A percentile compares a stretch with the other conserved stretches of the same genome.
phyloP scores from a whole-genome alignment of 2,888 invertebrate species.

The Panzeria rudis region DNA sequence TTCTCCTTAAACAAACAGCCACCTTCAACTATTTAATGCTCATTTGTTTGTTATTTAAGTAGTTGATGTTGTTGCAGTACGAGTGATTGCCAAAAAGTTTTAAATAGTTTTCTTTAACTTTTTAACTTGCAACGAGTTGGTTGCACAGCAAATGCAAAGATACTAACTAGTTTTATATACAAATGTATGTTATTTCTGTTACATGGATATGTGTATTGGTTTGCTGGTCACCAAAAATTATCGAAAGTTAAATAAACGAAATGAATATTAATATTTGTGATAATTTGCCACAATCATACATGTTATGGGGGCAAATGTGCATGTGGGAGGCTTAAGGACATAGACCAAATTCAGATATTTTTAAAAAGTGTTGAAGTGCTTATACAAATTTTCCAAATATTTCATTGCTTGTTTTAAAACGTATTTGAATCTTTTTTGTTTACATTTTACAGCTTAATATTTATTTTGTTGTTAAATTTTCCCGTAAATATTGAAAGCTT shows the following conservation, averaged over 20 bases:
- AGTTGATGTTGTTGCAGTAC: not conserved
- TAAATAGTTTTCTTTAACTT: conserved; percentile 70
- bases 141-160: conserved; percentile 25
- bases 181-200: not conserved
- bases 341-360: too few species aligned
- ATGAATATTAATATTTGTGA: conserved; percentile 29
- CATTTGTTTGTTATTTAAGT: conserved; percentile 64
- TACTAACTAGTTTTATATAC: too few species aligned
- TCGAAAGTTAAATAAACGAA: conserved; percentile 41
- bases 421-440: conserved; percentile 13
- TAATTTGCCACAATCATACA: conserved; percentile 2
- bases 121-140: conserved; percentile 51
- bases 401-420: conserved; percentile 10
- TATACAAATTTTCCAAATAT: not conserved
- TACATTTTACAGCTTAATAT: conserved; percentile 22
- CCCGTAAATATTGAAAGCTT: conserved; percentile 66
- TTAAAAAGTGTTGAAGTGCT: too few species aligned
- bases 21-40: conserved; percentile 61
- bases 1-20: not conserved
- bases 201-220: conserved; percentile 13
- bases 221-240: conserved; percentile 18
- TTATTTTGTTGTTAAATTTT: conserved; percentile 29
- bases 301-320: not conserved
- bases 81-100: conserved; percentile 57
- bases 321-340: too few species aligned